Evolutionary conservation across 92 coral and sea anemone genomes (phyloP), one percentile per base, ranked within the genome.

Genomic region (Scolanthus callimorphus): DNA sequence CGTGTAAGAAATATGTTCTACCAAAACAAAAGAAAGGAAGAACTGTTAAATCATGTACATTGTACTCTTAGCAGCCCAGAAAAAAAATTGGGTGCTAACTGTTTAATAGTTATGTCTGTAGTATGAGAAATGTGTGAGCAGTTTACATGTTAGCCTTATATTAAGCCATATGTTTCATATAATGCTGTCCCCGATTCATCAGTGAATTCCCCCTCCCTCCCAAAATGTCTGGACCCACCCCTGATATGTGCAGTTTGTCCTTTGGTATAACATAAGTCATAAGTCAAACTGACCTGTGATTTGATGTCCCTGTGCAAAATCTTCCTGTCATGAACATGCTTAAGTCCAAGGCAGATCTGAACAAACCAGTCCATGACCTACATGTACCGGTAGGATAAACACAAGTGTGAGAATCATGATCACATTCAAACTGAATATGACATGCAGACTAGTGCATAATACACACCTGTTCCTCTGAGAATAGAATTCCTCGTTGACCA

Each of bases 351-450:
- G 57, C 87, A 81, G 62, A 94, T 89, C 77, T 94, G 99, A 0
- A 94, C 99, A 89, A 94, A 94, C 90, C 91, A 89, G 73, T 94
- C 89, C 67, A 94, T 82, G 29, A 85, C 97, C 97, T 91, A 34
- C 6, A 73, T 15, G 15, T 34, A 15, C 15, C 6, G 15, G 27
- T 49, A 26, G 53, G 26, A 20, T 37, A 41, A 13, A 22, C 23
- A 6, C n/a, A n/a, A n/a, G n/a, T n/a, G n/a, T n/a, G n/a, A n/a
- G n/a, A n/a, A n/a, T n/a, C n/a, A n/a, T n/a, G n/a, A n/a, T 41
- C 12, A 12, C 13, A 8, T 13, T 23, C 1, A 15, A n/a, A 28
- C 11, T 3, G 6, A 23, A 17, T n/a, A n/a, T n/a, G n/a, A n/a
- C n/a, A n/a, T n/a, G n/a, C n/a, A n/a, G n/a, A n/a, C n/a, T n/a